Percentiles rank a stretch among this genome's conserved stretches.
Evolutionary conservation across 2,113 vertebrate species (phyloP).

Genomic region (Pogonocichla stellata): DNA sequence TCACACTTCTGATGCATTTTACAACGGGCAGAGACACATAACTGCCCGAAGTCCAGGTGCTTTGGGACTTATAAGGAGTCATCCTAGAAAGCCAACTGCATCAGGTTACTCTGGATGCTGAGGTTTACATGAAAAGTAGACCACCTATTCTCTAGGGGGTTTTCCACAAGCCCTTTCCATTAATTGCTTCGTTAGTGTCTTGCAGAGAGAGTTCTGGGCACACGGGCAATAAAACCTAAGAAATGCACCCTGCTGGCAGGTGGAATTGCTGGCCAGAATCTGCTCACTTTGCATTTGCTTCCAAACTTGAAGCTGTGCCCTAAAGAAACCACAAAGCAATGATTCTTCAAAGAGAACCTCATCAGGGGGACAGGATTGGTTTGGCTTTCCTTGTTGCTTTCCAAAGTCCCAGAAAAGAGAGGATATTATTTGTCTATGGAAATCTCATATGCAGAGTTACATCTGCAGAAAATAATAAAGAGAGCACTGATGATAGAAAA

Average conservation of each 20-base stretch:
- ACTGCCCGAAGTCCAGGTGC: not conserved
- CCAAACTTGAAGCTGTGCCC: constrained; percentile 3
- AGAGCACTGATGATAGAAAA: not conserved
- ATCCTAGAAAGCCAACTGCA: not conserved
- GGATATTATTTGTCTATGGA: not conserved
- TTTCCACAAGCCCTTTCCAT: not conserved
- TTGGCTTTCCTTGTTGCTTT: constrained; percentile 19
- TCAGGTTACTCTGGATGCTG: not conserved
- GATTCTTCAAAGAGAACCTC: not conserved
- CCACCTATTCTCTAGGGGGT: not conserved
- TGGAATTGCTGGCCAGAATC: constrained; percentile 2
- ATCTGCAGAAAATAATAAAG: not conserved
- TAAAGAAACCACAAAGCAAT: constrained; percentile 36
- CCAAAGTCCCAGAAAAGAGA: constrained; percentile 7
- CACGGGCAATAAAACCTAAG: not conserved
- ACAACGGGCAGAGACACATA: not conserved
- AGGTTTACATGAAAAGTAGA: not conserved
- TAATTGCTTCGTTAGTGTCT: not conserved
- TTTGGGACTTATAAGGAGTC: not conserved
- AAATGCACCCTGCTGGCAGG: constrained; percentile 17
- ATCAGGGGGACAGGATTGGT: not conserved
- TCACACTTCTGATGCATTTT: not conserved
- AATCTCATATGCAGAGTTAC: not conserved
- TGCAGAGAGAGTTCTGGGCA: not conserved
- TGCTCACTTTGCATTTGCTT: not conserved